phyloP scores from a whole-genome alignment of 2,888 invertebrate species.

The Hetaerina titia region DNA sequence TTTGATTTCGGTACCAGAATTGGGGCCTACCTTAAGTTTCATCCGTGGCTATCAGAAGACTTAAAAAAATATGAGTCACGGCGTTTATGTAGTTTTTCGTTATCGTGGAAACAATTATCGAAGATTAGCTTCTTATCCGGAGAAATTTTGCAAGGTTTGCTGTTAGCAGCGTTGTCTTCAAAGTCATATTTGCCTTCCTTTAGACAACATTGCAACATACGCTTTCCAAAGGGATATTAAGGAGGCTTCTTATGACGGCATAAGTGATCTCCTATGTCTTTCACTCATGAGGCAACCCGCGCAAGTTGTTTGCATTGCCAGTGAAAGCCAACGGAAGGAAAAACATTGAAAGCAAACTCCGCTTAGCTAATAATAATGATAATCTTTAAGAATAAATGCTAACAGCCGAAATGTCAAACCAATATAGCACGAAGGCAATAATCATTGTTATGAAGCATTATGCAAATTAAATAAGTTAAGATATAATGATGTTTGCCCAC shows the following conservation, averaged over 20 bases:
- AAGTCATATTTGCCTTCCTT: neutral
- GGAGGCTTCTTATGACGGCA: neutral
- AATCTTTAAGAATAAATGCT: neutral
- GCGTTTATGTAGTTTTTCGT: neutral
- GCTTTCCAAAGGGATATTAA: neutral
- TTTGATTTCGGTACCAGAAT: no score
- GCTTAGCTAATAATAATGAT: neutral
- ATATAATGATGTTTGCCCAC: no score
- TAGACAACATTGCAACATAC: neutral
- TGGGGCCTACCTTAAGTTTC: neutral
- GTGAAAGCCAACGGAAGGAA: neutral
- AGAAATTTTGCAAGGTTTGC: neutral
- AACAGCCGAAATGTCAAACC: neutral
- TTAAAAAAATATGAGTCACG: neutral
- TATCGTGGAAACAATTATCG: neutral
- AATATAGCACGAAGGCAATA: neutral
- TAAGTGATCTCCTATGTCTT: slow-evolving; percentile 15
- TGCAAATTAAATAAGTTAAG: no score
- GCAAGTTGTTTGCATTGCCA: slow-evolving; percentile 3
- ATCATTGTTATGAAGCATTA: no score
- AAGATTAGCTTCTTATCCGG: slow-evolving; percentile 11
- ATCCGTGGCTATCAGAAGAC: neutral
- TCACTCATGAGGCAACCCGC: neutral
- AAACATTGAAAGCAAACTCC: neutral
- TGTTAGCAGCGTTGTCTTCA: neutral